These are phyloP conservation scores for Cryptotermes secundus DNA, from an alignment of 1,140 invertebrate species.

Conservation along the genomic window DNA sequence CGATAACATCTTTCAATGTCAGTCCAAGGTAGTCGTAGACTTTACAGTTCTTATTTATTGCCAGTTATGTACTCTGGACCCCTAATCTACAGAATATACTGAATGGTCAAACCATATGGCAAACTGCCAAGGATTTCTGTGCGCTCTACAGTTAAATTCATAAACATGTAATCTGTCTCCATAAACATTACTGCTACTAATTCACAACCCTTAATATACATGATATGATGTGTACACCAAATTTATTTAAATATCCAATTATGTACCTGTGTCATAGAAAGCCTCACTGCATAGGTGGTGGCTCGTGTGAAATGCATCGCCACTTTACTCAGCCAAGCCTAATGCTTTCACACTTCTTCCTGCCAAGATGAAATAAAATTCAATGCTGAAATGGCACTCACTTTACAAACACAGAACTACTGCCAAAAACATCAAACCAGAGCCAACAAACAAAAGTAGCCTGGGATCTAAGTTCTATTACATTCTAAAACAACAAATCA, in stretches of 20 bases:
- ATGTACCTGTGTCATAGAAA: slow-evolving; percentile 23
- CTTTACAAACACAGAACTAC: too few relatives aligned
- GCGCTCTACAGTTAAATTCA: neutral
- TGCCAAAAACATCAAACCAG: too few relatives aligned
- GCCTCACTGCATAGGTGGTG: slow-evolving; percentile 23
- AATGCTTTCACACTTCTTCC: neutral
- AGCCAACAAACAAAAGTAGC: too few relatives aligned
- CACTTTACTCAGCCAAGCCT: neutral
- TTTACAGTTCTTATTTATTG: neutral
- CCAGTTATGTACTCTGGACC: neutral
- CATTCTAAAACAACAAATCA: too few relatives aligned
- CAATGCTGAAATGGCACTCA: too few relatives aligned
- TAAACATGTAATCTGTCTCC: neutral
- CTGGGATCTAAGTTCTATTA: too few relatives aligned
- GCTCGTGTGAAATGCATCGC: slow-evolving; percentile 12
- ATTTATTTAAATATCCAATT: too few relatives aligned
- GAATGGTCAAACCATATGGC: neutral
- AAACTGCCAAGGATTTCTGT: neutral
- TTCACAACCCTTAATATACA: too few relatives aligned
- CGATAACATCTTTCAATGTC: neutral
- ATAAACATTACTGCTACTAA: neutral
- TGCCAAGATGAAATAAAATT: neutral
- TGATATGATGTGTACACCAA: too few relatives aligned
- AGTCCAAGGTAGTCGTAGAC: neutral
- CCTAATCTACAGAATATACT: neutral